Conservation (phyloP, 2,888 invertebrate species). For the Masnerella sp. region DNA sequence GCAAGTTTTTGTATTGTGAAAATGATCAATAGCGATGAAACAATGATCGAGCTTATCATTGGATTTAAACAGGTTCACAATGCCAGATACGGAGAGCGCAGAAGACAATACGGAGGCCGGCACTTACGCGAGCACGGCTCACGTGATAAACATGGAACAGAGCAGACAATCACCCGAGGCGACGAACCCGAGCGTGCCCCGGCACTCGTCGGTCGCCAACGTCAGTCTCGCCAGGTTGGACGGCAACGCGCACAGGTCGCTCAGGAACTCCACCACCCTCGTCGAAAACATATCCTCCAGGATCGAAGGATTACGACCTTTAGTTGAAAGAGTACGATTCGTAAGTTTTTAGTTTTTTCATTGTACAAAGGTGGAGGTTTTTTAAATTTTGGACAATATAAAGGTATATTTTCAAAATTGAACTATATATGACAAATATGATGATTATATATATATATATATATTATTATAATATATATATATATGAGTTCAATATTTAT, state of each 20-base stretch:
- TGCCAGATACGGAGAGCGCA: slow-evolving; percentile 41
- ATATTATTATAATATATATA: no score
- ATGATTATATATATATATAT: no score
- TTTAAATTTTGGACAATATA: no score
- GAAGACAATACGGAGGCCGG: slow-evolving; percentile 41
- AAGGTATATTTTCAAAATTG: no score
- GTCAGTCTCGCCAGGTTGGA: slow-evolving; percentile 37
- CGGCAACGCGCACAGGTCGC: slow-evolving; percentile 22
- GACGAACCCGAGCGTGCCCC: slow-evolving; percentile 18
- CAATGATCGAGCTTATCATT: slow-evolving; percentile 21
- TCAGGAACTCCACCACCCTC: slow-evolving; percentile 59
- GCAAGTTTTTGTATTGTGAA: no score
- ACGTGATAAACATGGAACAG: slow-evolving; percentile 40
- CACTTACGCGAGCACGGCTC: slow-evolving; percentile 20
- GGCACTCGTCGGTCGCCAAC: slow-evolving; percentile 38
- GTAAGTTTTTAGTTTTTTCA: no score
- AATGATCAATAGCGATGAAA: not conserved
- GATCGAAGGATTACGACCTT: slow-evolving; percentile 83
- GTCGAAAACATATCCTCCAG: slow-evolving; percentile 73
- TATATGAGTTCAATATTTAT: no score
- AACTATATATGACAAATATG: no score
- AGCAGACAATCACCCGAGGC: slow-evolving; percentile 41
- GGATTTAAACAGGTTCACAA: slow-evolving; percentile 37
- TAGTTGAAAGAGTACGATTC: slow-evolving; percentile 82
- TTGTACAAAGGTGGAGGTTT: no score